Evolutionary conservation across 1,140 invertebrate species (phyloP).

Genomic region (Homarus americanus): DNA sequence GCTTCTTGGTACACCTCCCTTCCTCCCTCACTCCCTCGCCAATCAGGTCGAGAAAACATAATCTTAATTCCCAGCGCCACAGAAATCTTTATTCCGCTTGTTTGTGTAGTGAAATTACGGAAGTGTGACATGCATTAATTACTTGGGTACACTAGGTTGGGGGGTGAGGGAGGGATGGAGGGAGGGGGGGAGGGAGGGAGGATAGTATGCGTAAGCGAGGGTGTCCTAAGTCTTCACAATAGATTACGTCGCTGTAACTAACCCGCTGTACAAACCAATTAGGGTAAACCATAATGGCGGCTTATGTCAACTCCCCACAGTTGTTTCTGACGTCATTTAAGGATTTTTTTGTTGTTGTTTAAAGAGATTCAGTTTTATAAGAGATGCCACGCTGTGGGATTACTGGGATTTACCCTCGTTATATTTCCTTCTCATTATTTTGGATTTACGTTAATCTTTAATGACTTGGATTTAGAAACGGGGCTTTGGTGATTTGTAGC

Average conservation of each 20-base stretch:
- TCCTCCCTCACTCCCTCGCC: too few species aligned
- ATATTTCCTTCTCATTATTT: not conserved
- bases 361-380: not conserved
- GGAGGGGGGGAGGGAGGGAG: not conserved
- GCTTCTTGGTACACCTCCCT: too few species aligned
- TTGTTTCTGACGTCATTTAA: conserved; percentile 5
- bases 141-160: too few species aligned
- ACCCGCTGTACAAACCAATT: conserved; percentile 2
- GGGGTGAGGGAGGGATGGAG: too few species aligned
- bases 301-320: not conserved
- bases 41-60: too few species aligned
- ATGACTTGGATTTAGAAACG: not conserved
- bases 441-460: not conserved
- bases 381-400: not conserved
- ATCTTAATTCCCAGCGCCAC: too few species aligned
- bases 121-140: too few species aligned
- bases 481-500: not conserved
- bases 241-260: not conserved
- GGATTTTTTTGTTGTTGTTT: not conserved
- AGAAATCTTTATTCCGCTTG: too few species aligned
- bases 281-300: not conserved
- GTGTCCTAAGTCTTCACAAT: not conserved
- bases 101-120: too few species aligned
- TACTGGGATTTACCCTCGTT: not conserved
- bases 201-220: not conserved